Percentiles rank a stretch among this genome's conserved stretches.
Evolutionary conservation across 2,113 vertebrate species (phyloP).

Genomic region (Delphinapterus leucas): DNA sequence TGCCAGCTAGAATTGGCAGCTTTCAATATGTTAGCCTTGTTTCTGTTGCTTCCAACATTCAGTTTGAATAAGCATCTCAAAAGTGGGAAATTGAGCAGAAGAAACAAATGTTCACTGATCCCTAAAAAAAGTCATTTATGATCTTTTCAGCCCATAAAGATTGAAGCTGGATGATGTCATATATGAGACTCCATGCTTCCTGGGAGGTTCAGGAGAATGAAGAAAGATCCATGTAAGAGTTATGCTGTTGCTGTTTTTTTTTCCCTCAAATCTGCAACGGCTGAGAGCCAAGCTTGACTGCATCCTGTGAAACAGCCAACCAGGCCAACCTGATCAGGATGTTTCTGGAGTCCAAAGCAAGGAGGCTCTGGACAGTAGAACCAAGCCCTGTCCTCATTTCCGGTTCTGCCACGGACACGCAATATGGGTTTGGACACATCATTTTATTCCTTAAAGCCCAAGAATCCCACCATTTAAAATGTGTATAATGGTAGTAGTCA

Average conservation of each 20-base stretch:
- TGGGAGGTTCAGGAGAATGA: neutral
- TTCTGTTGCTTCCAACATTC: neutral
- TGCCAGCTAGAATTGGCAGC: neutral
- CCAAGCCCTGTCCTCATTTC: neutral
- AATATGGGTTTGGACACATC: neutral
- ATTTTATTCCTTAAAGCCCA: neutral
- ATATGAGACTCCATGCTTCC: rapidly evolving
- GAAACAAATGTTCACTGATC: neutral
- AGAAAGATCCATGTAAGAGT: rapidly evolving
- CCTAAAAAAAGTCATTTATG: neutral
- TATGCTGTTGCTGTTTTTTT: neutral
- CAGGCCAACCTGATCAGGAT: neutral
- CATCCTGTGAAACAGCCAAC: neutral
- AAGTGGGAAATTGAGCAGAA: neutral
- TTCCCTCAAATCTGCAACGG: too few relatives aligned
- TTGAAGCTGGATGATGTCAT: rapidly evolving
- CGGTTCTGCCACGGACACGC: rapidly evolving
- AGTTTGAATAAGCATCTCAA: neutral
- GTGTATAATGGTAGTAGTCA: neutral
- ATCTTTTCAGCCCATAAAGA: rapidly evolving
- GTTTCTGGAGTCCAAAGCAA: neutral
- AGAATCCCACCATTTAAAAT: neutral
- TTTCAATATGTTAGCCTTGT: neutral
- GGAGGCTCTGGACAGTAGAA: rapidly evolving
- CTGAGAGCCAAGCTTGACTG: too few relatives aligned